Conservation (phyloP, 2,888 invertebrate genomes). For the Nezara viridula region DNA sequence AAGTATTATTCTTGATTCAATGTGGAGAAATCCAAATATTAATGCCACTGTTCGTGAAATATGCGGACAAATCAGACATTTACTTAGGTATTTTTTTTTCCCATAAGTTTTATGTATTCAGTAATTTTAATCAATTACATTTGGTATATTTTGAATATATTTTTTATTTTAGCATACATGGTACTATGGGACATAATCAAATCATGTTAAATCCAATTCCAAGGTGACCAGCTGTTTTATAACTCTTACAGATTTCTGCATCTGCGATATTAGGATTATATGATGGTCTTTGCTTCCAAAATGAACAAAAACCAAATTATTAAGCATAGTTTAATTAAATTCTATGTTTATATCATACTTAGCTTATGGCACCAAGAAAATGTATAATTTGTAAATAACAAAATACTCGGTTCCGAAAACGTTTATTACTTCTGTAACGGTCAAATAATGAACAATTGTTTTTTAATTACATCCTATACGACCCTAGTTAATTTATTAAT, state of each 20-base stretch:
- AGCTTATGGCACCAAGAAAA: slow-evolving; percentile 44
- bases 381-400: slow-evolving; percentile 42
- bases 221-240: slow-evolving; percentile 53
- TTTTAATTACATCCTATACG: neutral
- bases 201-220: slow-evolving; percentile 30
- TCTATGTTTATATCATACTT: neutral
- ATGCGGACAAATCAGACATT: slow-evolving; percentile 63
- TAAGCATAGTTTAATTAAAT: slow-evolving; percentile 18
- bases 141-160: neutral
- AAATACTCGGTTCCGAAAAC: neutral
- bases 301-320: slow-evolving; percentile 51
- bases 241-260: slow-evolving; percentile 11
- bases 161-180: slow-evolving; percentile 51
- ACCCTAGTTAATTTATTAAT: slow-evolving; percentile 15
- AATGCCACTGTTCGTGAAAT: slow-evolving; percentile 65
- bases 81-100: slow-evolving; percentile 47
- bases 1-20: slow-evolving; percentile 71
- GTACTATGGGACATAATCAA: slow-evolving; percentile 38
- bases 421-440: neutral
- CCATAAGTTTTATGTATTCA: neutral
- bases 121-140: neutral
- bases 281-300: slow-evolving; percentile 36
- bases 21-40: slow-evolving; percentile 66
- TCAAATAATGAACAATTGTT: slow-evolving; percentile 3
- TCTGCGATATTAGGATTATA: slow-evolving; percentile 58